Conservation (phyloP, 2,888 invertebrate species). For the Rhaphigaster nebulosa region DNA sequence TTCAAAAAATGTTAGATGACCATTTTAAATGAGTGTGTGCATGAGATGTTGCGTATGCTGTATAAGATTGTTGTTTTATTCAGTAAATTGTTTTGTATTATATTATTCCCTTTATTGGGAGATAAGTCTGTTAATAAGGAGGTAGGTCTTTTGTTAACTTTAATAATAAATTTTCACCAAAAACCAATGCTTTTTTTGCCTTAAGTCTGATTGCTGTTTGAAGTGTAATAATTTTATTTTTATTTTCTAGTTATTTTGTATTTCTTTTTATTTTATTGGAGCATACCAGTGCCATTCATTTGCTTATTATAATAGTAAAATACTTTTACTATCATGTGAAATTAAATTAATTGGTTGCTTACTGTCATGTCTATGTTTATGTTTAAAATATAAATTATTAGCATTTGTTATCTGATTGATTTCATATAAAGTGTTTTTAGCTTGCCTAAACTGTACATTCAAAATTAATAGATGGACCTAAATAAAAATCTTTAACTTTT, state of each 20-base stretch:
- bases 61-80: slow-evolving; percentile 43
- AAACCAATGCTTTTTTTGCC: background rate
- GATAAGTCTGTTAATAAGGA: slow-evolving; percentile 35
- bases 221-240: background rate
- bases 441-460: slow-evolving; percentile 23
- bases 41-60: slow-evolving; percentile 24
- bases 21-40: slow-evolving; percentile 49
- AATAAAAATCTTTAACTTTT: slow-evolving; percentile 20
- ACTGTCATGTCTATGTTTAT: slow-evolving; percentile 12
- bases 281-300: slow-evolving; percentile 42
- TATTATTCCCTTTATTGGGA: slow-evolving; percentile 10
- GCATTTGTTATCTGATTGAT: slow-evolving; percentile 27
- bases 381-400: slow-evolving; percentile 26
- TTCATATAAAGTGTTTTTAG: slow-evolving; percentile 1
- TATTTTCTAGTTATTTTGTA: background rate
- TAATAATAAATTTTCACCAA: slow-evolving; percentile 41
- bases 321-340: slow-evolving; percentile 11
- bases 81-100: slow-evolving; percentile 40
- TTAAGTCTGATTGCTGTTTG: background rate
- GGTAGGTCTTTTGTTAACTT: slow-evolving; percentile 49
- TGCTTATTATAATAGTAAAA: slow-evolving; percentile 11
- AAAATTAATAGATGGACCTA: slow-evolving; percentile 16
- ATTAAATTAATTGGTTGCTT: background rate
- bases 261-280: background rate
- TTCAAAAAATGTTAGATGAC: slow-evolving; percentile 20